Conservation (phyloP, 2,888 invertebrate genomes). For the Drosophila acutilabella region DNA sequence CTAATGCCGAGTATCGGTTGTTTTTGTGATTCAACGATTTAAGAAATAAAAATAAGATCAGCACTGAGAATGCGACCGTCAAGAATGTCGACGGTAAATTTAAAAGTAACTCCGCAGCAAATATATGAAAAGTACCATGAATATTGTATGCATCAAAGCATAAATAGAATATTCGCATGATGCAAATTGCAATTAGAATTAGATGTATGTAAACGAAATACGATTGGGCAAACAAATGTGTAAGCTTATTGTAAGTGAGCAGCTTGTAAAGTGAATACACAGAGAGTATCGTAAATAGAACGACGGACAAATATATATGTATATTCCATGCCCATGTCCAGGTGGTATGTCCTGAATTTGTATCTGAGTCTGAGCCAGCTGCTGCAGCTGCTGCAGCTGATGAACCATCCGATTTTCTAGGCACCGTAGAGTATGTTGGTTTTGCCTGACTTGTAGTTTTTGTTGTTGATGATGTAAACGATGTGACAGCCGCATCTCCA, state of each 20-base stretch:
- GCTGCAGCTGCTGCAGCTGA: conserved; percentile 23
- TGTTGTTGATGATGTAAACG: conserved; percentile 55
- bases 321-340: conserved; percentile 96
- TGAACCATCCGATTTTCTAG: conserved; percentile 5
- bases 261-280: conserved; percentile 94
- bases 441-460: conserved; percentile 47
- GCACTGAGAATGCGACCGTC: conserved; percentile 94
- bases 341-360: conserved; percentile 84
- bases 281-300: conserved; percentile 93
- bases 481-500: conserved; percentile 66
- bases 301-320: conserved; percentile 94
- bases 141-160: conserved; percentile 97
- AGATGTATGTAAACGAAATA: conserved; percentile 95
- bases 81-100: conserved; percentile 94
- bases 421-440: conserved; percentile 27
- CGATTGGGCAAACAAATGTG: conserved; percentile 93
- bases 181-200: conserved; percentile 92
- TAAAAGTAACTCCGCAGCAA: conserved; percentile 92
- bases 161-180: conserved; percentile 93
- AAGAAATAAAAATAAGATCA: conserved; percentile 93
- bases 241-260: conserved; percentile 93
- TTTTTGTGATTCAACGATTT: conserved; percentile 91
- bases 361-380: conserved; percentile 62
- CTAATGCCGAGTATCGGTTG: conserved; percentile 89
- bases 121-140: conserved; percentile 91